Percentiles rank a stretch among this genome's conserved stretches.
phyloP scores from a whole-genome alignment of 2,113 vertebrate genomes.

The Manacus vitellinus region DNA sequence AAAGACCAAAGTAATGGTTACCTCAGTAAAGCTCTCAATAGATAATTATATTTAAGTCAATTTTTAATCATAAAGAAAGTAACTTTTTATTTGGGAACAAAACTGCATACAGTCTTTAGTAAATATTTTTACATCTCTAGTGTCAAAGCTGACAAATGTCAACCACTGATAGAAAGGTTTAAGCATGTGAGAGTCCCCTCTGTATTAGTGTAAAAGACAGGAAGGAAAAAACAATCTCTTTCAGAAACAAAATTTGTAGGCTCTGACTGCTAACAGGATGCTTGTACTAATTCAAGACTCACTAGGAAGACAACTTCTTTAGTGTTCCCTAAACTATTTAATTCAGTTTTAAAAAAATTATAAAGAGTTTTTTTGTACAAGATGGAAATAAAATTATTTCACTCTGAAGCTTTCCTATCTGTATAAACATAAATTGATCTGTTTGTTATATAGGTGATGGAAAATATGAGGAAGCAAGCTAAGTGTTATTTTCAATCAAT shows the following conservation, averaged over 20 bases:
- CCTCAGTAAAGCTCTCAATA: not conserved
- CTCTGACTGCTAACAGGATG: constrained; percentile 36
- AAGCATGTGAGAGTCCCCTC: not conserved
- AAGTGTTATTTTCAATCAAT: not conserved
- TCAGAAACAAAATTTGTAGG: not conserved
- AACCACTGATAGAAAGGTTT: not conserved
- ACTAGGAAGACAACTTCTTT: not conserved
- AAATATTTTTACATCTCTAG: constrained; percentile 27
- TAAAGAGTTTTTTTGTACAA: not conserved
- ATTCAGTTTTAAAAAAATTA: not conserved
- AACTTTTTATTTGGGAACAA: not conserved
- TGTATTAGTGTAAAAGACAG: not conserved
- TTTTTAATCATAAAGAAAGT: not conserved
- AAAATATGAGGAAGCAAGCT: not conserved
- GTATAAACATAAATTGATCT: not conserved
- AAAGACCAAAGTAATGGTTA: not conserved
- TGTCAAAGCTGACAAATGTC: constrained; percentile 6
- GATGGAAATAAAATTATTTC: not conserved
- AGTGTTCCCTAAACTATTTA: not conserved
- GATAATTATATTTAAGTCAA: not conserved
- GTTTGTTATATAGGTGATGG: not conserved
- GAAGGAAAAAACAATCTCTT: constrained; percentile 48
- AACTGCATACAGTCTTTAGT: not conserved
- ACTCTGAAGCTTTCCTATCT: not conserved
- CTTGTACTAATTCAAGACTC: not conserved